Evolutionary conservation across 2,888 invertebrate species (phyloP).

Genomic region (Trilocha varians): DNA sequence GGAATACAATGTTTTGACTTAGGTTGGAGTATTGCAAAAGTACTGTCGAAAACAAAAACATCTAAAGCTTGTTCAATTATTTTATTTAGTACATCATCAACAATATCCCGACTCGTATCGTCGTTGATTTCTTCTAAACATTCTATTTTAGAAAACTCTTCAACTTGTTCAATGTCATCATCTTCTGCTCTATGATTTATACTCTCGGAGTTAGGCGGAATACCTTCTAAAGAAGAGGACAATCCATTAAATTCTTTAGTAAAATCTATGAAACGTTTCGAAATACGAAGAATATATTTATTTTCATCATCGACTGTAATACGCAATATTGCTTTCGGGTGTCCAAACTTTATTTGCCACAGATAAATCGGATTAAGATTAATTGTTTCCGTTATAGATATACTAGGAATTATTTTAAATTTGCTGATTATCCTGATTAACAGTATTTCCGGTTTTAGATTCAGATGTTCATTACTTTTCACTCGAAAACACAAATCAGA

Average conservation of each 20-base stretch:
- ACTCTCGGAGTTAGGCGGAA: slow-evolving; percentile 27
- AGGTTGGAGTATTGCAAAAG: slow-evolving; percentile 29
- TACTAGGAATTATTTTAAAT: slow-evolving; percentile 18
- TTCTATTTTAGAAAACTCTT: slow-evolving; percentile 10
- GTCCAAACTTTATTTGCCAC: slow-evolving; percentile 41
- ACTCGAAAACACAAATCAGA: slow-evolving; percentile 40
- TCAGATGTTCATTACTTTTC: slow-evolving; percentile 22
- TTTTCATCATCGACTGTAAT: slow-evolving; percentile 28
- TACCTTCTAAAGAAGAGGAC: slow-evolving; percentile 21
- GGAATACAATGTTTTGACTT: slow-evolving; percentile 25
- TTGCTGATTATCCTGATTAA: slow-evolving; percentile 33
- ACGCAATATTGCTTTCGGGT: slow-evolving; percentile 30
- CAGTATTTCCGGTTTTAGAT: slow-evolving; percentile 27
- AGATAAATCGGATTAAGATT: slow-evolving; percentile 37
- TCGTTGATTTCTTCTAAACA: slow-evolving; percentile 11
- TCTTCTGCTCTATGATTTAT: slow-evolving; percentile 22
- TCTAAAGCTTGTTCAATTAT: slow-evolving; percentile 36
- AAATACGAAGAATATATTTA: slow-evolving; percentile 36
- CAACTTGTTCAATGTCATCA: slow-evolving; percentile 15
- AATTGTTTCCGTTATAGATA: slow-evolving; percentile 32
- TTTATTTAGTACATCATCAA: slow-evolving; percentile 26
- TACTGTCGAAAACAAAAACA: slow-evolving; percentile 38
- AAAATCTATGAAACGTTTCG: slow-evolving; percentile 28
- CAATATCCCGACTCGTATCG: slow-evolving; percentile 18
- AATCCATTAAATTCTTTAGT: slow-evolving; percentile 14